Evolutionary conservation across 2,113 vertebrate species (phyloP), one percentile per base, ranked within the genome.

Genomic region (Rynchops niger): DNA sequence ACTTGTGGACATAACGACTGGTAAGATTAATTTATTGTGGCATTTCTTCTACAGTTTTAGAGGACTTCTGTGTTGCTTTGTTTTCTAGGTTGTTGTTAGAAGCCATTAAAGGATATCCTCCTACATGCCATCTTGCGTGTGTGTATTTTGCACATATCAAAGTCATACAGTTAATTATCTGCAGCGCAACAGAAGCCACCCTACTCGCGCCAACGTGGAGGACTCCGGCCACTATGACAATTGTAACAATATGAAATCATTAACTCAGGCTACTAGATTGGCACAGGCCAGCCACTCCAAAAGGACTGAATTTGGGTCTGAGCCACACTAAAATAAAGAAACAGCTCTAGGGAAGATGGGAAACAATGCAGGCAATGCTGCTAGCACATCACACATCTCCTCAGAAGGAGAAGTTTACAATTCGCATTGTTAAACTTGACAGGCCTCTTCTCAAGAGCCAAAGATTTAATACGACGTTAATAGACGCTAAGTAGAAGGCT

Each of bases 341-440:
- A 49, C 22, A 87, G 65, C 87, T 90, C 49, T 69, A 88, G 74
- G 78, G 43, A 93, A 93, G 90, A 91, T 30, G 45, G 34, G 34
- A 90, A 90, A 95, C 90, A 85, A 82, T 89, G 83, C 6, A 1
- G 6, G 32, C 82, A 70, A 58, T 1, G 38, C 40, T 94, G 47
- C 70, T 76, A 42, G 73, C 86, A 86, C 83, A 93, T 92, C 77
- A 59, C 36, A 43, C 66, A 45, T 76, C 86, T 93, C 56, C 73
- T 86, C 77, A 65, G 88, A 94, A 82, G 59, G 50, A 90, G 62
- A 91, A 89, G 43, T 79, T 92, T 84, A 47, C 26, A 14, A 47
- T 91, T 91, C 40, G 92, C 40, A 56, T 91, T 84, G 88, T 95
- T 84, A 78, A 86, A 95, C 21, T 86, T 86, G 86, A 89, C 84